Conservation (phyloP, 2,797 vertebrate species). For the Diceros bicornis region DNA sequence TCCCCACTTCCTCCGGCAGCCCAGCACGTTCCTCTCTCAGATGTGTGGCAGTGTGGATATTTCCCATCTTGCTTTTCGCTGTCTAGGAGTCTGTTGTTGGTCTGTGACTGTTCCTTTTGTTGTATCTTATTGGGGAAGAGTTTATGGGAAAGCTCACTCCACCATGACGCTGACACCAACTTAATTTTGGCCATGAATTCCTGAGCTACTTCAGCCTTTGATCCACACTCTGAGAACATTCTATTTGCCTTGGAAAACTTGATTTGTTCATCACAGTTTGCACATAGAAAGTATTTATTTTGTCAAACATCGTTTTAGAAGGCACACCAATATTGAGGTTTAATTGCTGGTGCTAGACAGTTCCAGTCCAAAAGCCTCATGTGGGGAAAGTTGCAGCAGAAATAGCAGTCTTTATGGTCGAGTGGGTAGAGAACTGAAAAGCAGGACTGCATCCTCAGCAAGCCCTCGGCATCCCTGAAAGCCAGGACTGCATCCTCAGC, state of each 20-base stretch:
- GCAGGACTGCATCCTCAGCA: background rate
- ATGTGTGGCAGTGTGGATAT: too few relatives aligned
- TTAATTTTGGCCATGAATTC: background rate
- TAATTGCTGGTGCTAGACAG: background rate
- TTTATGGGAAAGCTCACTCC: too few relatives aligned
- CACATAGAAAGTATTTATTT: background rate
- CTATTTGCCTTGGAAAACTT: background rate
- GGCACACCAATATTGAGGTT: background rate
- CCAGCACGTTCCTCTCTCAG: too few relatives aligned
- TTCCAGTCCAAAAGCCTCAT: background rate
- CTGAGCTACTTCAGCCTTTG: background rate
- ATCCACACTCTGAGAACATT: background rate
- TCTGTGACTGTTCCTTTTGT: too few relatives aligned
- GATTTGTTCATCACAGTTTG: background rate
- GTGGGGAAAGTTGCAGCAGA: background rate
- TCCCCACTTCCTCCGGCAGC: too few relatives aligned
- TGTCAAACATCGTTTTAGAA: background rate
- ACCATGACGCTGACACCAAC: too few relatives aligned
- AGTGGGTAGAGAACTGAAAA: background rate
- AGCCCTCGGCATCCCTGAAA: background rate
- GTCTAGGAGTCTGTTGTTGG: too few relatives aligned
- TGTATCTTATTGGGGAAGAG: too few relatives aligned
- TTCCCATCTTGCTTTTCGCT: too few relatives aligned
- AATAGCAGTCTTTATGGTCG: background rate
- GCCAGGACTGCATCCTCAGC: background rate